Percentiles rank a stretch among this genome's conserved stretches.
phyloP scores from a whole-genome alignment of 2,888 invertebrate genomes.

The Dicyrtoma fusca region DNA sequence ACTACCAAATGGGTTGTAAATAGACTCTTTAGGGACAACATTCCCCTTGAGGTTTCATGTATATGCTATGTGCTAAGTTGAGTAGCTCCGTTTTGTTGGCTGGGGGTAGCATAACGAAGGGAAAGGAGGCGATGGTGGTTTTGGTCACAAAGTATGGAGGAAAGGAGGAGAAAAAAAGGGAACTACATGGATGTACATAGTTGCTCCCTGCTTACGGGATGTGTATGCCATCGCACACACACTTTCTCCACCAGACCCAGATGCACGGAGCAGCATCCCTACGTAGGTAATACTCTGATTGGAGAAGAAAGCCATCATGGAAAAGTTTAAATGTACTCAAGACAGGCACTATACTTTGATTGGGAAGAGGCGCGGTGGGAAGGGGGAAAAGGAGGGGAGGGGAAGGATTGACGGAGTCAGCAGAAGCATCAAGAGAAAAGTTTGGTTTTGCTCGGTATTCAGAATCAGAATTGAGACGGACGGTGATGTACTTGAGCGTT shows the following conservation, averaged over 20 bases:
- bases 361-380: not conserved
- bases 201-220: not conserved
- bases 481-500: not conserved
- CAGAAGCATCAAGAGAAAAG: conserved; percentile 19
- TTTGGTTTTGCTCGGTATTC: conserved; percentile 26
- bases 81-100: not conserved
- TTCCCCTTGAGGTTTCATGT: conserved; percentile 35
- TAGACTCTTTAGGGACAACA: conserved; percentile 51
- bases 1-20: conserved; percentile 56
- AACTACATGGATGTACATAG: not conserved
- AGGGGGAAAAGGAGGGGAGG: conserved; percentile 6
- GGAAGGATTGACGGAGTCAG: conserved; percentile 9
- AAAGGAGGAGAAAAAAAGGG: not conserved
- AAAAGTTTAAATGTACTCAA: not conserved
- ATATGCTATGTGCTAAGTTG: too few species aligned
- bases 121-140: not conserved
- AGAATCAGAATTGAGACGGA: conserved; percentile 1
- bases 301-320: conserved; percentile 16
- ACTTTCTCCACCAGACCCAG: not conserved
- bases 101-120: not conserved
- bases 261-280: not conserved
- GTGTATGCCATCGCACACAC: not conserved
- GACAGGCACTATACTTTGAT: conserved; percentile 9
- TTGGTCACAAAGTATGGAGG: too few species aligned
- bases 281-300: conserved; percentile 14